Evolutionary conservation across 2,797 vertebrate genomes (phyloP).

Genomic region (Odontamblyopus rebecca): DNA sequence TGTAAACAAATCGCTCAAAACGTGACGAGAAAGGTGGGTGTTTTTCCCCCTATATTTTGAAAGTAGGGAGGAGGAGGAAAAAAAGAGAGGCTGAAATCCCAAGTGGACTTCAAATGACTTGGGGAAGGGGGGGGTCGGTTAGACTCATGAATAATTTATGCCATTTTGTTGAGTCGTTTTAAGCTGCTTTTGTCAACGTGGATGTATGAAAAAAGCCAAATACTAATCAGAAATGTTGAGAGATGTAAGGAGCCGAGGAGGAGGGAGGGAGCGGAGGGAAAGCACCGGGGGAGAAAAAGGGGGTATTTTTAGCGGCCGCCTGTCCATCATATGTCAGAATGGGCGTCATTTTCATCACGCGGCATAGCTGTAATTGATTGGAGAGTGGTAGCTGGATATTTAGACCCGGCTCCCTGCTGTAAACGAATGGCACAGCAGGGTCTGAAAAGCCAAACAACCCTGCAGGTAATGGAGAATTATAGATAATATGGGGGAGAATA

Average conservation of each 20-base stretch:
- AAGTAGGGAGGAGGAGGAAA: background rate
- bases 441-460: conserved; percentile 16
- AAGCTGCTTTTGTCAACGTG: conserved; percentile 58
- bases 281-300: background rate
- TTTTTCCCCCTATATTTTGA: background rate
- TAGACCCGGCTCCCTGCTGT: conserved; percentile 24
- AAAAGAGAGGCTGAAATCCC: conserved; percentile 36
- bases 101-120: conserved; percentile 48
- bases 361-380: conserved; percentile 57
- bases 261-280: conserved; percentile 1
- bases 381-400: conserved; percentile 51
- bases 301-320: conserved; percentile 56
- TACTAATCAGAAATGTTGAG: conserved; percentile 44
- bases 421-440: background rate
- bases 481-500: background rate
- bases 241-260: background rate
- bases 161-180: conserved; percentile 53
- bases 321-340: conserved; percentile 57
- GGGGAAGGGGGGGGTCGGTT: conserved; percentile 13
- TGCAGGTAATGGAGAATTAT: background rate
- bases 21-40: conserved; percentile 4
- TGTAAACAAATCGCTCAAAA: conserved; percentile 60
- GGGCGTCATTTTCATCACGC: conserved; percentile 56
- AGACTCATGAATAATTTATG: conserved; percentile 62
- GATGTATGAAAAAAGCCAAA: conserved; percentile 34